Evolutionary conservation across 2,113 vertebrate genomes (phyloP).

Genomic region (Entelurus aequoreus): DNA sequence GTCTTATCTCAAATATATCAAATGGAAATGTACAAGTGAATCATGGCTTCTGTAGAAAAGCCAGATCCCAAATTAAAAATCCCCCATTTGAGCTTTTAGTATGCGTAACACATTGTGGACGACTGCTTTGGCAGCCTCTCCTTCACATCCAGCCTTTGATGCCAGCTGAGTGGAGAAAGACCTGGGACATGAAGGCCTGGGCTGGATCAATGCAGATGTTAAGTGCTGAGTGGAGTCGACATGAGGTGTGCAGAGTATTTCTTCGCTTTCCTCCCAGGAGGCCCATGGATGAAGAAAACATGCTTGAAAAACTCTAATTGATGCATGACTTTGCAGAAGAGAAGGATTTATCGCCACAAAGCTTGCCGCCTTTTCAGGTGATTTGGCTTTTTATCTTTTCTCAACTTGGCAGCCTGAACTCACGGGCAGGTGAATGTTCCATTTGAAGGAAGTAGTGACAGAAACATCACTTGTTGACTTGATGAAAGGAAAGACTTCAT

Average conservation of each 20-base stretch:
- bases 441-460: slow-evolving; percentile 3
- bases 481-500: background rate
- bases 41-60: slow-evolving; percentile 35
- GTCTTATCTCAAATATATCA: slow-evolving; percentile 14
- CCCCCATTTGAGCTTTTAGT: slow-evolving; percentile 40
- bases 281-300: slow-evolving; percentile 17
- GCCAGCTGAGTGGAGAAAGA: slow-evolving; percentile 56
- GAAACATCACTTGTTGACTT: background rate
- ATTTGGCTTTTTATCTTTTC: slow-evolving; percentile 37
- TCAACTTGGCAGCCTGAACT: slow-evolving; percentile 27
- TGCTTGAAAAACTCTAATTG: slow-evolving; percentile 20
- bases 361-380: slow-evolving; percentile 28
- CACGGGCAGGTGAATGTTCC: slow-evolving; percentile 8
- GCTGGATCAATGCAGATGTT: slow-evolving; percentile 46
- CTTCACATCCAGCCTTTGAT: slow-evolving; percentile 46
- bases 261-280: slow-evolving; percentile 24
- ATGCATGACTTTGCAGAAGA: slow-evolving; percentile 41
- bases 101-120: slow-evolving; percentile 54
- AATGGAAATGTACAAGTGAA: slow-evolving; percentile 21
- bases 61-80: slow-evolving; percentile 53
- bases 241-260: slow-evolving; percentile 39
- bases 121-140: slow-evolving; percentile 51
- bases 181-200: slow-evolving; percentile 14
- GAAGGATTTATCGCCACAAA: slow-evolving; percentile 48
- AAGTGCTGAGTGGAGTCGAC: slow-evolving; percentile 42